phyloP scores from a whole-genome alignment of 2,888 invertebrate genomes.

The Drosophila kambysellisi region DNA sequence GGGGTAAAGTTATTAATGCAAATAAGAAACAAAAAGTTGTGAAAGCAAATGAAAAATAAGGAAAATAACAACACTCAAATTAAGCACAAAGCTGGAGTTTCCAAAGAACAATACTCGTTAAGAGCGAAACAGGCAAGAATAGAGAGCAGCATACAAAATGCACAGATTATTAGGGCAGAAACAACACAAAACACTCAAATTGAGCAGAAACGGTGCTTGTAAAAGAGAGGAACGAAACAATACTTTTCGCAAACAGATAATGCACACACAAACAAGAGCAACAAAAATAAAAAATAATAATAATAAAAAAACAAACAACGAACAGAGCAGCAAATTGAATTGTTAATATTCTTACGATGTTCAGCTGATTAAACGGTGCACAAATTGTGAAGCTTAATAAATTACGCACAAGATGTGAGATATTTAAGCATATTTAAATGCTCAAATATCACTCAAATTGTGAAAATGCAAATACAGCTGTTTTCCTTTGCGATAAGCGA shows the following conservation, averaged over 20 bases:
- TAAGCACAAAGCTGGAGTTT: not conserved
- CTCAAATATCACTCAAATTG: not conserved
- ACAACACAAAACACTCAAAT: not conserved
- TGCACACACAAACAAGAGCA: not conserved
- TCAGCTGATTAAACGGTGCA: not conserved
- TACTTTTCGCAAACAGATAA: not conserved
- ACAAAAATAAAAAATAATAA: not conserved
- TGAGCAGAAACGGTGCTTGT: not conserved
- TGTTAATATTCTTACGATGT: not conserved
- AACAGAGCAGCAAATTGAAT: not conserved
- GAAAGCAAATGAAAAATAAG: not conserved
- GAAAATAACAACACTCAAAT: not conserved
- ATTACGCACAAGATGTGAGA: not conserved
- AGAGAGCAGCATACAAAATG: not conserved
- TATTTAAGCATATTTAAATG: not conserved
- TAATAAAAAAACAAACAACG: not conserved
- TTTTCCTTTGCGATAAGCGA: not conserved
- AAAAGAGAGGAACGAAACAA: not conserved
- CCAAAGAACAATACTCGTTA: not conserved
- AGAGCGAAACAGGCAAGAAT: not conserved
- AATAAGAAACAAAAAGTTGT: not conserved
- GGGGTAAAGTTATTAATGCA: not conserved
- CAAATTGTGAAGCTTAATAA: not conserved
- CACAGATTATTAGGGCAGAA: not conserved
- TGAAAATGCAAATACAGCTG: not conserved